phyloP scores from a whole-genome alignment of 2,113 vertebrate species.

The Sarotherodon lohbergeri region DNA sequence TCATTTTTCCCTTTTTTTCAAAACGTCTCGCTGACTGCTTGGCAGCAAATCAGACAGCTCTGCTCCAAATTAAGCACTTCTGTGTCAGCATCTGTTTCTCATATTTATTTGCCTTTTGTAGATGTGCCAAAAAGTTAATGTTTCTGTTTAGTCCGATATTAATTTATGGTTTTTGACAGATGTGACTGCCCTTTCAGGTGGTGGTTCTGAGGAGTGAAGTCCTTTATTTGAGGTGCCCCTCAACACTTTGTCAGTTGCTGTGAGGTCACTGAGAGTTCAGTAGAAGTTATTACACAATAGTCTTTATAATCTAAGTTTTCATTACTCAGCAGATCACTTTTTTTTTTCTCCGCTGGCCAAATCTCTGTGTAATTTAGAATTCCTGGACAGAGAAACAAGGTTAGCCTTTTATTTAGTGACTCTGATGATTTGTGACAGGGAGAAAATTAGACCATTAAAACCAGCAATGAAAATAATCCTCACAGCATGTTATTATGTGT shows the following conservation, averaged over 20 bases:
- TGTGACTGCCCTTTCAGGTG: background rate
- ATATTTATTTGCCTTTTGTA: background rate
- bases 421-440: constrained; percentile 7
- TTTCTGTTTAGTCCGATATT: background rate
- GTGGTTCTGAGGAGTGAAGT: background rate
- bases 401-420: background rate
- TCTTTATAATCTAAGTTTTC: constrained; percentile 16
- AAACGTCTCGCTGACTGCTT: background rate
- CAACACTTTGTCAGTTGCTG: background rate
- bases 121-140: background rate
- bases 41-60: background rate
- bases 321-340: constrained; percentile 6
- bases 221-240: background rate
- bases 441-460: constrained; percentile 16
- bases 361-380: background rate
- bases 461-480: background rate
- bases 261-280: constrained; percentile 28
- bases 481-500: background rate
- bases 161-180: background rate
- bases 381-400: background rate
- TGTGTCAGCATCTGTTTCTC: background rate
- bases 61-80: background rate
- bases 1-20: background rate
- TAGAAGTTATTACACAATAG: background rate
- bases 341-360: background rate